phyloP scores from a whole-genome alignment of 1,140 invertebrate genomes.

The Euwallacea fornicatus region DNA sequence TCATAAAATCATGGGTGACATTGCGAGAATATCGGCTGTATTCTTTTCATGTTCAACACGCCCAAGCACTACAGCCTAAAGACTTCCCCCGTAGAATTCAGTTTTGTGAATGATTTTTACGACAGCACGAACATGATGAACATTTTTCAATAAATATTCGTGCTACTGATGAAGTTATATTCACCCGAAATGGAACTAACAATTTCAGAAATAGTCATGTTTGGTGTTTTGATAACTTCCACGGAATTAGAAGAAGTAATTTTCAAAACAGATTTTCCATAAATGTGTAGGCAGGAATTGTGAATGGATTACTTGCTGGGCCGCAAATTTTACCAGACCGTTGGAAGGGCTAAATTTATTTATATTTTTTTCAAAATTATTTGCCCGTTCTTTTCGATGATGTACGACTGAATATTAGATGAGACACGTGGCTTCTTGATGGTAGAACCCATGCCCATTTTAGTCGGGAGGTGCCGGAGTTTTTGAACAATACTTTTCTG shows the following conservation, averaged over 20 bases:
- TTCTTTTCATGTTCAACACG: constrained; percentile 12
- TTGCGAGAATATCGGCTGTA: too few species aligned
- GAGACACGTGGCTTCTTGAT: constrained; percentile 18
- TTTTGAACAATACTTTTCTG: constrained; percentile 3
- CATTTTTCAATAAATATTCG: constrained; percentile 6
- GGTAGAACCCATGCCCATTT: constrained; percentile 13
- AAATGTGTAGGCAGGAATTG: constrained; percentile 16
- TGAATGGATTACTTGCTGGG: constrained; percentile 14
- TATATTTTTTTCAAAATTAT: constrained; percentile 17
- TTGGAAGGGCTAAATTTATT: background rate
- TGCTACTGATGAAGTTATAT: background rate
- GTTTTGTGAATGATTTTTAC: constrained; percentile 7
- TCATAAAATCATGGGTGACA: constrained; percentile 6
- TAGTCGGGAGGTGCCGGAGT: background rate
- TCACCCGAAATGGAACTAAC: constrained; percentile 9
- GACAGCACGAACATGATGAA: constrained; percentile 15
- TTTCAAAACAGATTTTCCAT: background rate
- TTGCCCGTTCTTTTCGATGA: constrained; percentile 20
- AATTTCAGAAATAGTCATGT: constrained; percentile 7
- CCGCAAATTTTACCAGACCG: constrained; percentile 12
- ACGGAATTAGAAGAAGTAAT: constrained; percentile 10
- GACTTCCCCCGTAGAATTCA: constrained; percentile 9
- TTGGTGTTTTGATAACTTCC: constrained; percentile 8
- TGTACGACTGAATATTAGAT: constrained; percentile 11
- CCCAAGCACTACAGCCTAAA: constrained; percentile 16